Percentiles rank a stretch among this genome's conserved stretches.
Conservation (phyloP, 2,797 vertebrate species). For the Tolypeutes matacus region DNA sequence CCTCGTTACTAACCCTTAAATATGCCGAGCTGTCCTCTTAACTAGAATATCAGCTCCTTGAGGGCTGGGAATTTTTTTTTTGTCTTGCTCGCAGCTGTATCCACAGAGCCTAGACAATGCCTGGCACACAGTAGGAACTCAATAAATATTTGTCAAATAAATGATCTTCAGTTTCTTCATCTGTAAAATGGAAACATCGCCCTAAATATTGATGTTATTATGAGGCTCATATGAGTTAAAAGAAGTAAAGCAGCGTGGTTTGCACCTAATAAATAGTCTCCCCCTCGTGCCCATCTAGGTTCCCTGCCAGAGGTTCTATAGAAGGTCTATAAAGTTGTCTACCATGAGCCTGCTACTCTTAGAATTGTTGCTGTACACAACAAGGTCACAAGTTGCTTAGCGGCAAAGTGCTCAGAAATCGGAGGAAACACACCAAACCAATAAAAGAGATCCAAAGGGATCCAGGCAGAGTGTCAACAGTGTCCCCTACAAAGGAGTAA, state of each 20-base stretch:
- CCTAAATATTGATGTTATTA: background rate
- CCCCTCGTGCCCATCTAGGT: background rate
- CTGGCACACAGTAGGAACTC: background rate
- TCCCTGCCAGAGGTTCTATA: background rate
- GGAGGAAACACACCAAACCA: background rate
- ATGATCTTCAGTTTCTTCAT: conserved; percentile 3
- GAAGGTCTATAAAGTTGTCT: background rate
- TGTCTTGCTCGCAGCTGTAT: too few relatives aligned
- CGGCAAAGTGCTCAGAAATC: background rate
- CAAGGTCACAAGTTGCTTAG: background rate
- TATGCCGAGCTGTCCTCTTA: background rate
- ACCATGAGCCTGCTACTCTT: background rate
- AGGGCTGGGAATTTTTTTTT: background rate
- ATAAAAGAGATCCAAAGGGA: background rate
- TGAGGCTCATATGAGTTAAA: background rate
- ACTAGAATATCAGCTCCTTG: background rate
- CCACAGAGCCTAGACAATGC: background rate
- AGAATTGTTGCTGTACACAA: background rate
- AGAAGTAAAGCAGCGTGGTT: background rate
- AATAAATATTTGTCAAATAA: background rate
- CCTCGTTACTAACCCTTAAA: background rate
- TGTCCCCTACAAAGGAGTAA: background rate
- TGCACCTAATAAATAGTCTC: background rate
- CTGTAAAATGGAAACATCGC: background rate
- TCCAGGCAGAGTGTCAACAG: accelerated